Evolutionary conservation across 2,888 invertebrate genomes (phyloP).

Genomic region (Drosophila macrospina): DNA sequence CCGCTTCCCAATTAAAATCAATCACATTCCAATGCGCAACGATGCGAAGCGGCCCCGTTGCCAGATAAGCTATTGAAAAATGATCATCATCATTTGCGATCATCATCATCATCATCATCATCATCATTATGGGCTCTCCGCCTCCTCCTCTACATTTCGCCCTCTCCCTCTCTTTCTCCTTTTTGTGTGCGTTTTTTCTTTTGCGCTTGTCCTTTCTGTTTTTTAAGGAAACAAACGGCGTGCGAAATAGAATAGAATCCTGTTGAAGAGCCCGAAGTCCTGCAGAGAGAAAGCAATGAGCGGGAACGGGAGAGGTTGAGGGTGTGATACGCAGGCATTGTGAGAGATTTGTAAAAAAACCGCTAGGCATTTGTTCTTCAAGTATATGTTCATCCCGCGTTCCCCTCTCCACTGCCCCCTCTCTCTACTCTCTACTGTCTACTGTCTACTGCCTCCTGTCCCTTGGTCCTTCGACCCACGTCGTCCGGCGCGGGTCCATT

Average conservation of each 20-base stretch:
- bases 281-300: slow-evolving; percentile 16
- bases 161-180: slow-evolving; percentile 11
- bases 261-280: slow-evolving; percentile 25
- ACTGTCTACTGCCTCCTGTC: neutral
- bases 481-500: slow-evolving; percentile 68
- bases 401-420: slow-evolving; percentile 4
- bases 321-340: slow-evolving; percentile 27
- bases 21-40: slow-evolving; percentile 68
- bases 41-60: slow-evolving; percentile 54
- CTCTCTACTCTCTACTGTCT: too few relatives aligned
- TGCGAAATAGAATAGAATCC: slow-evolving; percentile 66
- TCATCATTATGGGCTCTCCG: slow-evolving; percentile 19
- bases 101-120: slow-evolving; percentile 32
- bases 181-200: slow-evolving; percentile 25
- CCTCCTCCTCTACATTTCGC: neutral
- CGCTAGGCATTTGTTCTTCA: slow-evolving; percentile 76
- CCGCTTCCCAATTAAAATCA: slow-evolving; percentile 75
- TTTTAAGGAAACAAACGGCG: slow-evolving; percentile 51
- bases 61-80: slow-evolving; percentile 65
- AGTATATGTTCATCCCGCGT: slow-evolving; percentile 67
- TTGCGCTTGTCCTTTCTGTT: slow-evolving; percentile 31
- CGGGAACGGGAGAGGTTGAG: slow-evolving; percentile 6
- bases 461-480: slow-evolving; percentile 6
- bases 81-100: slow-evolving; percentile 54
- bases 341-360: slow-evolving; percentile 59